Percentiles rank a stretch among this genome's conserved stretches.
Evolutionary conservation across 2,888 invertebrate genomes (phyloP).

Genomic region (Pecten maximus): DNA sequence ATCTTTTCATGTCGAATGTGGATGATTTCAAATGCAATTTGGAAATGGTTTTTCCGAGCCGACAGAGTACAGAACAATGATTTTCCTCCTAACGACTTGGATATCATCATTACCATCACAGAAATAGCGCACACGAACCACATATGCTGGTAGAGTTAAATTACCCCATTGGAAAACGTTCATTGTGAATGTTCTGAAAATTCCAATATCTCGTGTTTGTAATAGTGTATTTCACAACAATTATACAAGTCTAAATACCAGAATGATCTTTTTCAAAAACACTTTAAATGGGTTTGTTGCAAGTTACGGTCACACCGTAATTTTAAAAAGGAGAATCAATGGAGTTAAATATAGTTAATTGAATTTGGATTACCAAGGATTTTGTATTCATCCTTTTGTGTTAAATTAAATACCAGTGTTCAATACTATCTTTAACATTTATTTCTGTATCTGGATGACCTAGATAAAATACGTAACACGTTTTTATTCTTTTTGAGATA

Average conservation of each 20-base stretch:
- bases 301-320: background rate
- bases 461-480: too few species aligned
- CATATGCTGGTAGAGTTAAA: slow-evolving; percentile 9
- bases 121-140: background rate
- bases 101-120: background rate
- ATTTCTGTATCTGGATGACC: too few species aligned
- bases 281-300: background rate
- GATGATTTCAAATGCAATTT: slow-evolving; percentile 27
- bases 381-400: too few species aligned
- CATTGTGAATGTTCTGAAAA: background rate
- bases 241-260: background rate
- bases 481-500: too few species aligned
- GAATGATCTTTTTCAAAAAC: background rate
- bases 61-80: background rate
- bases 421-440: too few species aligned
- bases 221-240: background rate
- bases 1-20: slow-evolving; percentile 27
- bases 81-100: background rate
- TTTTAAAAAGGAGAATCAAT: too few species aligned
- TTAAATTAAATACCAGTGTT: too few species aligned
- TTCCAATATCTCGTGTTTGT: background rate
- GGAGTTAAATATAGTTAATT: too few species aligned
- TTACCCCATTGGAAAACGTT: background rate
- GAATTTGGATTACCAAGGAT: too few species aligned
- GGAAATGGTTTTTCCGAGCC: slow-evolving; percentile 22